Percentiles rank a stretch among this genome's conserved stretches.
These are phyloP conservation scores for Enteromius radiatus DNA, from an alignment of 2,797 vertebrate species.

Conservation along the genomic window DNA sequence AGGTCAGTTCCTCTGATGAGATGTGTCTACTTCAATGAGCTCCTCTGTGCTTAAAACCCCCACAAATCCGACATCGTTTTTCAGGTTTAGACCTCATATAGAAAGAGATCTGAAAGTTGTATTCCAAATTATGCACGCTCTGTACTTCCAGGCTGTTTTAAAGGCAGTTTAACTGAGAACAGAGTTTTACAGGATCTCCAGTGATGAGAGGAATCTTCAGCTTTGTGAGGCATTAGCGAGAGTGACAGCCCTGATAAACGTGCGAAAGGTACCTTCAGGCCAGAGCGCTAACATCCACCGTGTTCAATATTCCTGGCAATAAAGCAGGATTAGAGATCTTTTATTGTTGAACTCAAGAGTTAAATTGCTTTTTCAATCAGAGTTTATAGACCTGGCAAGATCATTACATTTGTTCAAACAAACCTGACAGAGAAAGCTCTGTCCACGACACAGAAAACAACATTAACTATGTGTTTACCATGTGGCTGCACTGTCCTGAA, in stretches of 20 bases:
- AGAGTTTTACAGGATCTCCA: slow-evolving; percentile 70
- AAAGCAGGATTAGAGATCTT: slow-evolving; percentile 70
- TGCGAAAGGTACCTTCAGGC: slow-evolving; percentile 71
- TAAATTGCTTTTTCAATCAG: slow-evolving; percentile 72
- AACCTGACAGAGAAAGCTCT: slow-evolving; percentile 67
- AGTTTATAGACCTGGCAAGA: slow-evolving; percentile 71
- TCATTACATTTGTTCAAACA: slow-evolving; percentile 75
- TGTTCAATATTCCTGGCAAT: slow-evolving; percentile 78
- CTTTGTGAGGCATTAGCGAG: slow-evolving; percentile 63
- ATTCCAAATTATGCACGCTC: slow-evolving; percentile 73
- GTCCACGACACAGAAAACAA: slow-evolving; percentile 59
- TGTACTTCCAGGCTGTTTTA: slow-evolving; percentile 74
- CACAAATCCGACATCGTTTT: slow-evolving; percentile 66
- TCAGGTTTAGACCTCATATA: slow-evolving; percentile 54
- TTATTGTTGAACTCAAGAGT: slow-evolving; percentile 70
- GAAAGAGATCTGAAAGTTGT: slow-evolving; percentile 35
- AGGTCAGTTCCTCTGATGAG: slow-evolving; percentile 76
- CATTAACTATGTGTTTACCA: slow-evolving; percentile 72
- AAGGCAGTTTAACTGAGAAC: slow-evolving; percentile 74
- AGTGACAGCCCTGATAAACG: slow-evolving; percentile 68
- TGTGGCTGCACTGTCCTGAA: slow-evolving; percentile 1
- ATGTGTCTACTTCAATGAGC: slow-evolving; percentile 76
- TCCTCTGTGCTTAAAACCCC: slow-evolving; percentile 73
- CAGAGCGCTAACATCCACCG: slow-evolving; percentile 68
- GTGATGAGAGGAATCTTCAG: slow-evolving; percentile 80